Evolutionary conservation across 1,140 invertebrate species (phyloP).

Genomic region (Calliphora vicina): DNA sequence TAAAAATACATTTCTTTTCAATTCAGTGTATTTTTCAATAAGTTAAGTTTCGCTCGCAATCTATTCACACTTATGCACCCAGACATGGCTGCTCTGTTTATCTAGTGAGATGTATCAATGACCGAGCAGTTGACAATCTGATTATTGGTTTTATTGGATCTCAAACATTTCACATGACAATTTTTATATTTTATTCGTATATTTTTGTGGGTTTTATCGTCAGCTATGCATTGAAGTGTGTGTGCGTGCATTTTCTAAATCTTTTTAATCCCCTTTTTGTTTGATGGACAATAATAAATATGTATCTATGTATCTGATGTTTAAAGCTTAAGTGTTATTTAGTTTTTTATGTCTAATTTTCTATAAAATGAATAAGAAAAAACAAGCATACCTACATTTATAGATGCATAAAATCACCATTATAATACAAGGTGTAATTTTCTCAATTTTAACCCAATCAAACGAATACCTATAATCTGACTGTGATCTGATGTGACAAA

Average conservation of each 20-base stretch:
- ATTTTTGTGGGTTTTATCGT: not conserved
- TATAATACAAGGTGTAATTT: not conserved
- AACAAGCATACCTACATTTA: too few species aligned
- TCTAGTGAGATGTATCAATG: not conserved
- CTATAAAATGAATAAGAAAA: too few species aligned
- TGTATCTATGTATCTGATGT: not conserved
- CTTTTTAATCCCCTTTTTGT: not conserved
- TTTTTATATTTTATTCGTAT: not conserved
- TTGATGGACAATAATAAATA: not conserved
- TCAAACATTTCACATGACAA: not conserved
- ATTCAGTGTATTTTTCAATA: not conserved
- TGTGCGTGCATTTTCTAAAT: constrained; percentile 1
- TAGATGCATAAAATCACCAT: too few species aligned
- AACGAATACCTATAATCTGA: not conserved
- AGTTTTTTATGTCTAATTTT: not conserved
- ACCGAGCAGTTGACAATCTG: not conserved
- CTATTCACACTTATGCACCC: not conserved
- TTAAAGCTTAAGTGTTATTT: not conserved
- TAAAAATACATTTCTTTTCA: not conserved
- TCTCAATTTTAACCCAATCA: not conserved
- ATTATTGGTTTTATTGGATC: constrained; percentile 10
- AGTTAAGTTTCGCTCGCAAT: not conserved
- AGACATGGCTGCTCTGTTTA: not conserved
- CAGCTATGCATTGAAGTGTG: not conserved
- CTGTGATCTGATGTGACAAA: not conserved